Evolutionary conservation across 2,797 vertebrate species (phyloP).

Genomic region (Chromobotia macracanthus): DNA sequence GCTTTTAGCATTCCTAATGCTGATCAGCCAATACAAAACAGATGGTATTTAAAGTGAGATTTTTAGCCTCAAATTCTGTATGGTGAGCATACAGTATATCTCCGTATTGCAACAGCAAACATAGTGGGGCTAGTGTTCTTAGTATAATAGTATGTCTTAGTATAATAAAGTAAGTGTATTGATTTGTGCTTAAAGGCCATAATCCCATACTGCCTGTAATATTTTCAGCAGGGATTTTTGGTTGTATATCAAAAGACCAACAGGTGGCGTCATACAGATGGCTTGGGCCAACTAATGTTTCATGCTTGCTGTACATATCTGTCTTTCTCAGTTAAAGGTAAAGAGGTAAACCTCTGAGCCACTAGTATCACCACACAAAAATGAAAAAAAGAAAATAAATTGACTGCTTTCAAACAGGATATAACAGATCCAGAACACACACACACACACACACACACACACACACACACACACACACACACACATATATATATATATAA

Average conservation of each 20-base stretch:
- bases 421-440: too few species aligned
- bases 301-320: too few species aligned
- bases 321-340: too few species aligned
- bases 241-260: conserved; percentile 4
- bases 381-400: too few species aligned
- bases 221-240: background rate
- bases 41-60: background rate
- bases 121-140: background rate
- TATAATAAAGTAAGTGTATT: background rate
- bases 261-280: conserved; percentile 24
- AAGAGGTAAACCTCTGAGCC: too few species aligned
- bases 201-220: background rate
- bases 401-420: too few species aligned
- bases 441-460: too few species aligned
- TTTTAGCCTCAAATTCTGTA: background rate
- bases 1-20: background rate
- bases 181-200: conserved; percentile 7
- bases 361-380: too few species aligned
- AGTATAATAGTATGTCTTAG: too few species aligned
- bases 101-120: background rate
- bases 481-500: too few species aligned
- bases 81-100: conserved; percentile 12
- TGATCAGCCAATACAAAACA: conserved; percentile 15
- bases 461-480: too few species aligned
- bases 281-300: too few species aligned